Conservation (phyloP, 2,113 vertebrate species). For the Thamnaconus septentrionalis region DNA sequence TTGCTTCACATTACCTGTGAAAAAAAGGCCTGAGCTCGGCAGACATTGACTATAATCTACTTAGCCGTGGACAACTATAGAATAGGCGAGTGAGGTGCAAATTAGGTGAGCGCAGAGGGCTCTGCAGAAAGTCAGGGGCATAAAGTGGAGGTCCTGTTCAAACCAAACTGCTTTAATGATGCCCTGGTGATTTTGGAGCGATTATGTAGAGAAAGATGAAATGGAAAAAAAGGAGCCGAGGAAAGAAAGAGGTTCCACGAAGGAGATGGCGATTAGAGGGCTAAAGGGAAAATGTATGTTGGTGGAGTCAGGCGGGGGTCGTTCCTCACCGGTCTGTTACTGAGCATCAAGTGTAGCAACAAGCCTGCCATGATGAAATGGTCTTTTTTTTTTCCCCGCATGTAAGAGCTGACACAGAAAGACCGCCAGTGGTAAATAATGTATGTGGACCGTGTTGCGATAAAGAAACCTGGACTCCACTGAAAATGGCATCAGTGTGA, state of each 20-base stretch:
- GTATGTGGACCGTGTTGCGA: too few species aligned
- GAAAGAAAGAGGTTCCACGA: background rate
- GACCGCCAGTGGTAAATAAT: background rate
- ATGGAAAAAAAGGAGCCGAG: background rate
- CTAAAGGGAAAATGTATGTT: background rate
- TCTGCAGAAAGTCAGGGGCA: conserved; percentile 3
- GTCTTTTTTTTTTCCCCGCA: background rate
- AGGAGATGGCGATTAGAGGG: conserved; percentile 12
- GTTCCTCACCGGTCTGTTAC: conserved; percentile 10
- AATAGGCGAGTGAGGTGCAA: conserved; percentile 11
- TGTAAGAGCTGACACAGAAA: background rate
- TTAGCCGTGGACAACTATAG: conserved; percentile 1
- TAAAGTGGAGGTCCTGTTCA: conserved; percentile 9
- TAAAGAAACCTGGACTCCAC: too few species aligned
- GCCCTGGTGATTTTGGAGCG: background rate
- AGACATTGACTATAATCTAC: conserved; percentile 8
- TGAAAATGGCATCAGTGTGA: too few species aligned
- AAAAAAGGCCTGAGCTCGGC: conserved; percentile 5
- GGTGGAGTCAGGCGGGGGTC: conserved; percentile 7
- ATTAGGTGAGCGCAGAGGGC: background rate
- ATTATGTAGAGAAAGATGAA: conserved; percentile 1
- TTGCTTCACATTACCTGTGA: background rate
- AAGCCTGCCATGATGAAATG: background rate
- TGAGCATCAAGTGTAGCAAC: conserved; percentile 1
- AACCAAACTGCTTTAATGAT: background rate